Evolutionary conservation across 2,113 vertebrate species (phyloP).

Genomic region (Sinocyclocheilus rhinocerous): DNA sequence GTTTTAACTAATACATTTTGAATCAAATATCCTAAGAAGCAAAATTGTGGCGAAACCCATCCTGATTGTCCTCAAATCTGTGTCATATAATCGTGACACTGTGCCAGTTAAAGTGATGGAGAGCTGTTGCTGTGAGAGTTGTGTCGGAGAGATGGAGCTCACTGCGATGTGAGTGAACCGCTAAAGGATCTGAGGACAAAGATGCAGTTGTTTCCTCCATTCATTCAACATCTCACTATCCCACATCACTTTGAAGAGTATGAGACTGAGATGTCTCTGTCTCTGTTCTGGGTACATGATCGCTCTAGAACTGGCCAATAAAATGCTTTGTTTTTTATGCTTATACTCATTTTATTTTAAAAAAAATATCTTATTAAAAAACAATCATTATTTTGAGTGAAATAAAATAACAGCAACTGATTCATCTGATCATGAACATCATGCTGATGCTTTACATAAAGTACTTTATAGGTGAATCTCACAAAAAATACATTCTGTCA

Average conservation of each 20-base stretch:
- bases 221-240: slow-evolving; percentile 24
- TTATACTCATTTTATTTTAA: not conserved
- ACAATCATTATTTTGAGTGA: not conserved
- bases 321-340: not conserved
- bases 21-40: not conserved
- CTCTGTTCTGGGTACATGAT: too few relatives aligned
- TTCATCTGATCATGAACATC: too few relatives aligned
- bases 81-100: not conserved
- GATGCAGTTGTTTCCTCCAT: slow-evolving; percentile 39
- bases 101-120: not conserved
- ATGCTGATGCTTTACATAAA: too few relatives aligned
- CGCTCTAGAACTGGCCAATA: not conserved
- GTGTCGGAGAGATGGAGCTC: not conserved
- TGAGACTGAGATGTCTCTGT: not conserved
- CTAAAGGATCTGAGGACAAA: slow-evolving; percentile 49
- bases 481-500: not conserved
- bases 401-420: not conserved
- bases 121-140: not conserved
- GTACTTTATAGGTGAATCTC: too few relatives aligned
- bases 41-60: not conserved
- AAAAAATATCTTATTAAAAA: not conserved
- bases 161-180: slow-evolving; percentile 37
- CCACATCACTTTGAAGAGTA: slow-evolving; percentile 6
- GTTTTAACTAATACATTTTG: not conserved
- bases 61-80: not conserved